Conservation (phyloP, 1,140 invertebrate species). For the Andrena cerasifolii region DNA sequence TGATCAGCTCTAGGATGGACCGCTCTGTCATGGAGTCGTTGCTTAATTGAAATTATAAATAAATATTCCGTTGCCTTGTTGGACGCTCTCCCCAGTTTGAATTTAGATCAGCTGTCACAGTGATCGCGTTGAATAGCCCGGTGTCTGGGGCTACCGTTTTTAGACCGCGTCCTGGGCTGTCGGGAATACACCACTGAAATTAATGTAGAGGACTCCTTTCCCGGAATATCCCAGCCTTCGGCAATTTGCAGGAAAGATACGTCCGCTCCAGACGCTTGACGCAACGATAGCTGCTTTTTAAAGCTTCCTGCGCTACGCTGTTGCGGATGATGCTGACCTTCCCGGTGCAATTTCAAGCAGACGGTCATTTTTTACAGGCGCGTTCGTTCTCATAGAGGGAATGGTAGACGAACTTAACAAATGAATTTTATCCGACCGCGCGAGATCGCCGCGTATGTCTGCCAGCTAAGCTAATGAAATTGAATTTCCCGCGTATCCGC, state of each 20-base stretch:
- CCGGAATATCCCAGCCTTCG: too few relatives aligned
- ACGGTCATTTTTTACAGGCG: conserved; percentile 17
- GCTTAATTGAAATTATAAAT: too few relatives aligned
- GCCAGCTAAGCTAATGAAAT: conserved; percentile 35
- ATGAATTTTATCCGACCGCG: conserved; percentile 29
- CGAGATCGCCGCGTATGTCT: not conserved
- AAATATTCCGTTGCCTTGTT: too few relatives aligned
- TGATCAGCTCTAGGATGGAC: too few relatives aligned
- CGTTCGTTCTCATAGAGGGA: conserved; percentile 18
- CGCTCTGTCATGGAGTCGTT: too few relatives aligned
- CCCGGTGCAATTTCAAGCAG: conserved; percentile 15
- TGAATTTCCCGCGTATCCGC: not conserved
- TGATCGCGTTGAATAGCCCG: too few relatives aligned
- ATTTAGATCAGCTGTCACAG: too few relatives aligned
- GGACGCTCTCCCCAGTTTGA: too few relatives aligned
- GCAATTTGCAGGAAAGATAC: conserved; percentile 13
- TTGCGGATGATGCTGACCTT: conserved; percentile 14
- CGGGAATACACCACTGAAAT: not conserved
- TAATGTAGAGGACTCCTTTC: not conserved
- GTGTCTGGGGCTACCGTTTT: too few relatives aligned
- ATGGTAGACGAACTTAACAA: conserved; percentile 5
- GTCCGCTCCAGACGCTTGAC: too few relatives aligned
- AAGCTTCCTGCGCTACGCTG: not conserved
- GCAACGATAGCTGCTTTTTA: conserved; percentile 14
- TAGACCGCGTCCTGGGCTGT: not conserved